phyloP scores from a whole-genome alignment of 2,888 invertebrate genomes.

The Chouioia cunea region DNA sequence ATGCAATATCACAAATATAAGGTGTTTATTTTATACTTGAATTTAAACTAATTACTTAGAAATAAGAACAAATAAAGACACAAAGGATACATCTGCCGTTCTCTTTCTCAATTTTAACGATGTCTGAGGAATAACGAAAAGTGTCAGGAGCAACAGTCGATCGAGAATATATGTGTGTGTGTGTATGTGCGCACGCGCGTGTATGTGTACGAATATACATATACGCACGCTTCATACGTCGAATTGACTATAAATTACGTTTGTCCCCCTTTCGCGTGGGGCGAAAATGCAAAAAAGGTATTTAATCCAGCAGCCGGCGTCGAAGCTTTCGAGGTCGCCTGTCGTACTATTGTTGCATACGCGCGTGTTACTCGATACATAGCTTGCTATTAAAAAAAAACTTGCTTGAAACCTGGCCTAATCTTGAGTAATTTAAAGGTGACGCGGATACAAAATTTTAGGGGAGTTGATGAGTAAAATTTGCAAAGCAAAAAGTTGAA shows the following conservation, averaged over 20 bases:
- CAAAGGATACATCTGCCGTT: no score
- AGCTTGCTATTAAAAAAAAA: constrained; percentile 58
- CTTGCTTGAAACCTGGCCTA: constrained; percentile 57
- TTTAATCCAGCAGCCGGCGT: constrained; percentile 41
- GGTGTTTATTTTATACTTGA: no score
- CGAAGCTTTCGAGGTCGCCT: background rate
- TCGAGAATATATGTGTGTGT: no score
- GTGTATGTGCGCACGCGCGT: background rate
- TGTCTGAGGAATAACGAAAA: constrained; percentile 37
- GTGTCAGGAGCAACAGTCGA: background rate
- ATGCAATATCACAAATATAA: no score
- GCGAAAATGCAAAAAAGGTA: constrained; percentile 56
- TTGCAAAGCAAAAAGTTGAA: background rate
- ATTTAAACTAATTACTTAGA: no score
- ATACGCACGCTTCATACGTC: constrained; percentile 10
- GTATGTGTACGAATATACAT: background rate
- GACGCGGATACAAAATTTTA: constrained; percentile 50
- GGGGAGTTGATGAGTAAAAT: constrained; percentile 22
- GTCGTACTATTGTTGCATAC: constrained; percentile 10
- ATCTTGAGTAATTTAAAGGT: constrained; percentile 58
- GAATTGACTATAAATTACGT: constrained; percentile 43
- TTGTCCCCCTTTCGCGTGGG: constrained; percentile 18
- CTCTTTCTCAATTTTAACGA: background rate
- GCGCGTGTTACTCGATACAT: constrained; percentile 7
- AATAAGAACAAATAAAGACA: no score